These are phyloP conservation scores for Nanorana parkeri DNA, from an alignment of 2,113 vertebrate species.

Conservation along the genomic window DNA sequence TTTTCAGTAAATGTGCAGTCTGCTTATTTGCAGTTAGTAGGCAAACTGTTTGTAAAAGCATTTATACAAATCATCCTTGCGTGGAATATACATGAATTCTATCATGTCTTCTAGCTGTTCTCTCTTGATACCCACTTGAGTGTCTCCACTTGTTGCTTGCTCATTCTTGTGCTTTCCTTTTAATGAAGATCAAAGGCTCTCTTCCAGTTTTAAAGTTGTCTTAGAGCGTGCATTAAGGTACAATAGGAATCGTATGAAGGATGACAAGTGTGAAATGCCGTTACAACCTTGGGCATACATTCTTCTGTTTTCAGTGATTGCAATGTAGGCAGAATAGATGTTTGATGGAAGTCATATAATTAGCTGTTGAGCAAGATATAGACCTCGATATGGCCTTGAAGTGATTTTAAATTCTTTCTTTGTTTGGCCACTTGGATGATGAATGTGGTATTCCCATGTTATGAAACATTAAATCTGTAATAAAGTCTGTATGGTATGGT, in stretches of 20 bases:
- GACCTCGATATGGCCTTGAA: too few relatives aligned
- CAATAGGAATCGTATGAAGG: not conserved
- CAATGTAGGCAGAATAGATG: not conserved
- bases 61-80: not conserved
- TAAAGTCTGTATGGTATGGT: too few relatives aligned
- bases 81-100: not conserved
- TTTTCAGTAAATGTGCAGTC: too few relatives aligned
- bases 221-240: not conserved
- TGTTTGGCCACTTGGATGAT: too few relatives aligned
- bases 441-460: too few relatives aligned
- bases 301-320: not conserved
- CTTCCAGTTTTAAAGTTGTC: not conserved
- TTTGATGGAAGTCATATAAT: not conserved
- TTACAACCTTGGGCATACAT: not conserved
- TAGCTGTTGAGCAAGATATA: too few relatives aligned
- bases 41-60: too few relatives aligned
- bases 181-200: not conserved
- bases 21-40: too few relatives aligned
- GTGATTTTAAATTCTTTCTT: too few relatives aligned
- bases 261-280: not conserved
- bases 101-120: not conserved
- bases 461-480: too few relatives aligned
- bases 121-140: slow-evolving; percentile 4
- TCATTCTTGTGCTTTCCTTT: slow-evolving; percentile 13
- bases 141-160: not conserved